Conservation (phyloP, 2,888 invertebrate species). For the Tridacna crocea region DNA sequence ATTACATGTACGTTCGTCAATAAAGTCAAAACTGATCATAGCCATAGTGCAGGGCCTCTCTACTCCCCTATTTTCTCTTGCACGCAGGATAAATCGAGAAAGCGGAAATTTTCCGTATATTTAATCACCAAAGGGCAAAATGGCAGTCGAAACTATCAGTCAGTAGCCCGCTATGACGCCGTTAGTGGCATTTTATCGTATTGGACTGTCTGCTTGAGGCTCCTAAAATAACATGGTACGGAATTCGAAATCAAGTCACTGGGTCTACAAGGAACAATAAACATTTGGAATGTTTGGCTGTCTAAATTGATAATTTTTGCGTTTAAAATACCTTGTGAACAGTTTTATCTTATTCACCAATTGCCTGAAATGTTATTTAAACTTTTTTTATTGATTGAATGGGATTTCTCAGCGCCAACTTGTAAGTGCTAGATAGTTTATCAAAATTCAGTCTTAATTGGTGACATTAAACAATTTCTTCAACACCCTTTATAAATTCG, state of each 20-base stretch:
- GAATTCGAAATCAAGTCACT: slow-evolving; percentile 46
- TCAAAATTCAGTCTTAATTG: too few species aligned
- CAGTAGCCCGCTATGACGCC: slow-evolving; percentile 33
- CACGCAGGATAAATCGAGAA: slow-evolving; percentile 45
- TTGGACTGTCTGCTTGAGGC: slow-evolving; percentile 43
- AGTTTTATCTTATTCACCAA: too few species aligned
- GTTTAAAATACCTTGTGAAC: not conserved
- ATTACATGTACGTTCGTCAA: too few species aligned
- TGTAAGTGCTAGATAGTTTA: too few species aligned
- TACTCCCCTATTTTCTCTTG: slow-evolving; percentile 10
- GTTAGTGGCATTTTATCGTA: slow-evolving; percentile 33
- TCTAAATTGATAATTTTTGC: slow-evolving; percentile 44
- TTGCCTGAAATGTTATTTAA: too few species aligned
- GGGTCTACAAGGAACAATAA: slow-evolving; percentile 34
- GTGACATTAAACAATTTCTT: too few species aligned
- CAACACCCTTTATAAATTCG: too few species aligned
- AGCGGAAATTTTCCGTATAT: slow-evolving; percentile 63
- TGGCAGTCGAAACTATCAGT: slow-evolving; percentile 37
- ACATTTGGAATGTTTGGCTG: slow-evolving; percentile 46
- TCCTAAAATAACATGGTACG: slow-evolving; percentile 58
- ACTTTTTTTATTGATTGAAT: too few species aligned
- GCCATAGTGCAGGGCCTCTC: slow-evolving; percentile 24
- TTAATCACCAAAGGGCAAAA: slow-evolving; percentile 58
- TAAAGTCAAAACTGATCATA: too few species aligned
- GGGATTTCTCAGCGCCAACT: too few species aligned